Conservation (phyloP, 2,888 invertebrate species). For the Hemaris fuciformis region DNA sequence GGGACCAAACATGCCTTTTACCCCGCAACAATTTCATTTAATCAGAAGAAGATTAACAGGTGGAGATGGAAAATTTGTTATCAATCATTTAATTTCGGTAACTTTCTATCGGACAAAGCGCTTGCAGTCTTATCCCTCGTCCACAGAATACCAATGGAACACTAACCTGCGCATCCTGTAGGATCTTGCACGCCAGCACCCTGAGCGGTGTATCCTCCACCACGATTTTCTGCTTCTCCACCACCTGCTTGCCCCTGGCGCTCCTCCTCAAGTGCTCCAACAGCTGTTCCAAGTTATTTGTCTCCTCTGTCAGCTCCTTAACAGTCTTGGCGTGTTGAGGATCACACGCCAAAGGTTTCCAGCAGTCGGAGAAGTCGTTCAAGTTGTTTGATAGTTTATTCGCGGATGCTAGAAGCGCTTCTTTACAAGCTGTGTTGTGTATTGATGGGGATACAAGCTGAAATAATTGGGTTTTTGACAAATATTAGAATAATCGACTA, state of each 20-base stretch:
- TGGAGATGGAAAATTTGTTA: no score
- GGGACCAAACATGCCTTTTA: no score
- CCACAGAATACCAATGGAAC: no score
- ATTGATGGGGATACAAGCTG: conserved; percentile 58
- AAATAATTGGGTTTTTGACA: no score
- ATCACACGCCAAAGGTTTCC: conserved; percentile 37
- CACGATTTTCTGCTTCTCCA: conserved; percentile 36
- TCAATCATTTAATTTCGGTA: no score
- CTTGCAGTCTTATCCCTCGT: no score
- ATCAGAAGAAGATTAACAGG: no score
- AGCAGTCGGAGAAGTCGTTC: conserved; percentile 37
- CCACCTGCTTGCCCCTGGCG: conserved; percentile 40
- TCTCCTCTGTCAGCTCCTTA: conserved; percentile 35
- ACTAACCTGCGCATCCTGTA: conserved; percentile 55
- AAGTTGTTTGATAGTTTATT: conserved; percentile 41
- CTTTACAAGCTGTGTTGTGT: conserved; percentile 48
- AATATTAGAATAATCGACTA: no score
- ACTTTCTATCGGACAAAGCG: no score
- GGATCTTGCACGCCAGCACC: conserved; percentile 49
- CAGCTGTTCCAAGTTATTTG: conserved; percentile 32
- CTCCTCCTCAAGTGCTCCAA: conserved; percentile 43
- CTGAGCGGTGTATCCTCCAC: conserved; percentile 58
- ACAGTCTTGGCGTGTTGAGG: conserved; percentile 27
- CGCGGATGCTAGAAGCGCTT: conserved; percentile 43
- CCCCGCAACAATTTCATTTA: no score